Evolutionary conservation across 2,113 vertebrate genomes (phyloP), one percentile per base, ranked within the genome.

Genomic region (Rana temporaria): DNA sequence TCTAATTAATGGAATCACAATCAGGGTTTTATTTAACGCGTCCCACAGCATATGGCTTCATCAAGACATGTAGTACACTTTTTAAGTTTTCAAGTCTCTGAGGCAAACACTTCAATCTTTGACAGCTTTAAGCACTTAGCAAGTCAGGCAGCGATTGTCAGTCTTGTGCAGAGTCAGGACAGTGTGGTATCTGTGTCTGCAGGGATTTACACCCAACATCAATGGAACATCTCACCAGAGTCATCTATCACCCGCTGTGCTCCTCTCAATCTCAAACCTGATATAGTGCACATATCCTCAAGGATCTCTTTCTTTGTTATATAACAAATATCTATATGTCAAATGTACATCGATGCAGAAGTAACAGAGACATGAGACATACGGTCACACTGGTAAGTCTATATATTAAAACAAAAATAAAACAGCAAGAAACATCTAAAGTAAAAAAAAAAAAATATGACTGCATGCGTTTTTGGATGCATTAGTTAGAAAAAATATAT

Each of bases 31-130:
- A 60, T 60, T 60, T 60, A 74, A 59, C 34, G 3, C 32, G 7
- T 19, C 26, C 26, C 14, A 59, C 30, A 72, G 19, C 16, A 32
- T 30, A 12, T 57, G 30, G 52, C 8, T 57, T 9, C 24, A 32
- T 20, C 59, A 73, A 52, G 22, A 73, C 74, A 55, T 55, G 38
- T 78, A 57, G 56, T 79, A 66, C 38, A 56, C 60, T 66, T 70
- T 20, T 68, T 80, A 70, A 57, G 26, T 72, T 73, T 0, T 19
- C 3, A 62, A 65, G 82, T 83, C 84, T 88, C 86, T 72, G 18
- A 0, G 26, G 78, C 69, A 48, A 84, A 48, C 60, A 82, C 87
- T 86, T 89, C 80, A 74, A 79, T 17, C 69, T 86, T 86, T 75
- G 68, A 70, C 63, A 84, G 78, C 60, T 53, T 52, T 67, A 84